Evolutionary conservation across 1,140 invertebrate genomes (phyloP), one percentile per base, ranked within the genome.

Genomic region (Caenorhabditis tropicalis): DNA sequence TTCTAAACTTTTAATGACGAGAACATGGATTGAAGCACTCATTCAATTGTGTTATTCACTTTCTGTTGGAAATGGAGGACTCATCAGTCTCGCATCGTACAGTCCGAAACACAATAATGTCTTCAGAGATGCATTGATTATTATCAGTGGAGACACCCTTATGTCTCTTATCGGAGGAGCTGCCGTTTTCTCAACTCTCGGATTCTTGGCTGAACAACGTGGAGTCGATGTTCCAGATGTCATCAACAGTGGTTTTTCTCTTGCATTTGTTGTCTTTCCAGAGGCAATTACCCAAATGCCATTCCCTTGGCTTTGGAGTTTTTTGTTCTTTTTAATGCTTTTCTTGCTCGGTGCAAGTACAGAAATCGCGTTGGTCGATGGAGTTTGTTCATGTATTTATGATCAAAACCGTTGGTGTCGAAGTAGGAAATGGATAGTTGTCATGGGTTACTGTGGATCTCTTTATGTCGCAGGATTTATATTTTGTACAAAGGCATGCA

Each of bases 81-180:
- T 84, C 15, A 33, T 84, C 7, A 74, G 31, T 39, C 31, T 84
- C 4, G 65, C 83, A 15, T 79, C 65, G 27, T 84, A 79, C 39
- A 84, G 79, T 65, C 24, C 21, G 7, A 31, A 48, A 10, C 31
- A 46, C 19, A 79, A 84, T 46, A 84, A 84, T 31, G 9, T n/a
- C n/a, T 79, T 84, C 48, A 58, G 93, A 87, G 94, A 94, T 89
- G 93, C 94, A 4, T 74, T 94, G 10, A 93, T 94, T 60, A 94
- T 94, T 10, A 94, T 94, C 85, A 89, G 94, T 39, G 92, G 94
- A 15, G 94, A 94, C 91, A 94, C 94, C 4, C 86, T 94, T 27
- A 94, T 94, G 6, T 93, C 93, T 53, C 86, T 94, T 5, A 90
- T 94, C 84, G 94, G 93, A 46, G 94, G 94, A 27, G 65, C 84